These are phyloP conservation scores for Aphidius colemani DNA, from an alignment of 2,888 invertebrate species.

Conservation along the genomic window DNA sequence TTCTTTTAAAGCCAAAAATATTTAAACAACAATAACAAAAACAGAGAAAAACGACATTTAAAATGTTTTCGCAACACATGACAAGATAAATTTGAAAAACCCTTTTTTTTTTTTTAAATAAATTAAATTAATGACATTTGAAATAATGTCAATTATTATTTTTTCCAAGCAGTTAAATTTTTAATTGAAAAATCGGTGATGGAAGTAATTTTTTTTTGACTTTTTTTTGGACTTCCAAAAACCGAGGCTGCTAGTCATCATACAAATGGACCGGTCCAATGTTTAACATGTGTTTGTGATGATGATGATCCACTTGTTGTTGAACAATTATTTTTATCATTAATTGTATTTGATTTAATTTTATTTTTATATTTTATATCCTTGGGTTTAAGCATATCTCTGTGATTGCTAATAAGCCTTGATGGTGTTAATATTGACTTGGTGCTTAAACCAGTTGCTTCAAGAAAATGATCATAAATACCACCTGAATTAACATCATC, in stretches of 20 bases:
- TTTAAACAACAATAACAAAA: no score
- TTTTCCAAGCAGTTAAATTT: constrained; percentile 23
- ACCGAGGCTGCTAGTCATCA: constrained; percentile 46
- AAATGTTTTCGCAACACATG: no score
- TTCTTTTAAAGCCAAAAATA: no score
- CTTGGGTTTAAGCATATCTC: constrained; percentile 76
- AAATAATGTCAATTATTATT: background rate
- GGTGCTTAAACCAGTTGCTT: constrained; percentile 79
- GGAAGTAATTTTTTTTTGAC: constrained; percentile 13
- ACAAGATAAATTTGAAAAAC: no score
- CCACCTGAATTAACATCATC: constrained; percentile 58
- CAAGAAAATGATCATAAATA: constrained; percentile 75
- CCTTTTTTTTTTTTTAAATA: no score
- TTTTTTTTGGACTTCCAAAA: constrained; percentile 26
- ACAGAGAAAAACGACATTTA: no score
- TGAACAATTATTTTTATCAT: constrained; percentile 61
- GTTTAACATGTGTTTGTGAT: constrained; percentile 51
- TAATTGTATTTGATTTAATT: constrained; percentile 65
- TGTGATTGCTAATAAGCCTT: constrained; percentile 74
- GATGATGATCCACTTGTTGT: constrained; percentile 37
- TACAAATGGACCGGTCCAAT: constrained; percentile 62
- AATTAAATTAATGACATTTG: no score
- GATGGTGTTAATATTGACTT: constrained; percentile 74
- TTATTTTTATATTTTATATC: constrained; percentile 77
- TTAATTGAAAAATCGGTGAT: constrained; percentile 24